phyloP scores from a whole-genome alignment of 1,140 invertebrate species.

The Fopius arisanus region DNA sequence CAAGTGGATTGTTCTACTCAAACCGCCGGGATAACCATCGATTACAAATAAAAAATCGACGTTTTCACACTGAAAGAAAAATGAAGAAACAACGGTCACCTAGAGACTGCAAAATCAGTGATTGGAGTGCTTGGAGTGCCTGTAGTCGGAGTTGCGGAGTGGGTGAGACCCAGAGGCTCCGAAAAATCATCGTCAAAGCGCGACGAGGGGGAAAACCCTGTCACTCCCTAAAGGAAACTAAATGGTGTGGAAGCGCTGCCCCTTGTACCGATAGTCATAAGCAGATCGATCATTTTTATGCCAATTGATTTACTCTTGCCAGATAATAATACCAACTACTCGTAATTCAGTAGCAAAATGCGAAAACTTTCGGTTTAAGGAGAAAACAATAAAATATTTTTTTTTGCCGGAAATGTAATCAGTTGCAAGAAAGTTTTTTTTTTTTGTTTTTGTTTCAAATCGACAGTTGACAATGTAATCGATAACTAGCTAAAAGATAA shows the following conservation, averaged over 20 bases:
- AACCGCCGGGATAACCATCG: not conserved
- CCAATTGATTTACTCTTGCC: no score
- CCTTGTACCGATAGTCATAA: constrained; percentile 61
- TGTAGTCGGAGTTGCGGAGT: constrained; percentile 88
- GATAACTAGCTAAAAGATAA: no score
- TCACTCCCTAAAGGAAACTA: constrained; percentile 81
- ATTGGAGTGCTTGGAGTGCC: constrained; percentile 85
- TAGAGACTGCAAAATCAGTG: constrained; percentile 83
- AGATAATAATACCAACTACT: no score
- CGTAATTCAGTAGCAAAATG: no score
- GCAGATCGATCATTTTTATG: not conserved
- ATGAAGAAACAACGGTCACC: constrained; percentile 60
- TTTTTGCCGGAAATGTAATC: no score
- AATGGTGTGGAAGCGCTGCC: constrained; percentile 84
- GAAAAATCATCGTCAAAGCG: constrained; percentile 78
- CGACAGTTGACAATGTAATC: no score
- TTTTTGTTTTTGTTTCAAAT: no score
- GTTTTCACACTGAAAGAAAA: not conserved
- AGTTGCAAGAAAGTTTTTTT: no score
- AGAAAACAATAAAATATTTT: no score
- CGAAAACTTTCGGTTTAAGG: no score
- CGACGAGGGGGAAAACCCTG: constrained; percentile 79
- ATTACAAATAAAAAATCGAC: not conserved
- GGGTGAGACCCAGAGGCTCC: constrained; percentile 81
- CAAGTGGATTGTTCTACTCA: constrained; percentile 30